Evolutionary conservation across 92 coral and sea anemone genomes (phyloP).

Genomic region (Palythoa grandis): DNA sequence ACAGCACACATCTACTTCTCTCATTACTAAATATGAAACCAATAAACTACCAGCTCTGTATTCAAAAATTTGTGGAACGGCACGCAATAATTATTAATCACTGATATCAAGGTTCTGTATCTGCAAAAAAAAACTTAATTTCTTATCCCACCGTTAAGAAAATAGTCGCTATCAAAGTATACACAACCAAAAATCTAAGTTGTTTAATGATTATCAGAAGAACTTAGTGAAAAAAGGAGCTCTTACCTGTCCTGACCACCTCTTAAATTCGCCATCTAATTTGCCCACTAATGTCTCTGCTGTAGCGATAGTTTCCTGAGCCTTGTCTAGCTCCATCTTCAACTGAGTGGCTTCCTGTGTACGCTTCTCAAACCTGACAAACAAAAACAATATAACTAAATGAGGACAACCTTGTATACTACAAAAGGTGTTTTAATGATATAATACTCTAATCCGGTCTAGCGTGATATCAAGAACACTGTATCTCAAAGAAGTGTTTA

Average conservation of each 20-base stretch:
- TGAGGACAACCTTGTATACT: background rate
- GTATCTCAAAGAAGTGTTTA: too few species aligned
- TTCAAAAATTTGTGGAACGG: too few species aligned
- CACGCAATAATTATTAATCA: too few species aligned
- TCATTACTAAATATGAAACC: background rate
- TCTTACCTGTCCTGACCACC: constrained; percentile 98
- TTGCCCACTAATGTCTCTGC: constrained; percentile 97
- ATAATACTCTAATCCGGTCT: too few species aligned
- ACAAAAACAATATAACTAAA: background rate
- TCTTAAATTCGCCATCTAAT: constrained; percentile 97
- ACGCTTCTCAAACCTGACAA: constrained; percentile 84
- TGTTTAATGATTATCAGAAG: too few species aligned
- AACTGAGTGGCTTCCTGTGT: constrained; percentile 98
- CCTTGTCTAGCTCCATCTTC: constrained; percentile 98
- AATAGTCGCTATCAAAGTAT: background rate
- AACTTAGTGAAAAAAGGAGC: background rate
- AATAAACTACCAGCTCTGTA: too few species aligned
- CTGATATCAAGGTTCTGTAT: too few species aligned
- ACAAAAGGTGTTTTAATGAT: background rate
- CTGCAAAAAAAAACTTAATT: too few species aligned
- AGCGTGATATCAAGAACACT: too few species aligned
- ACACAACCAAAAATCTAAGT: background rate
- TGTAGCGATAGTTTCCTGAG: constrained; percentile 95
- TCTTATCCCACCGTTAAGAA: background rate
- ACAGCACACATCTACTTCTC: background rate